phyloP scores from a whole-genome alignment of 92 coral and sea anemone species.

The Blastomussa wellsi region DNA sequence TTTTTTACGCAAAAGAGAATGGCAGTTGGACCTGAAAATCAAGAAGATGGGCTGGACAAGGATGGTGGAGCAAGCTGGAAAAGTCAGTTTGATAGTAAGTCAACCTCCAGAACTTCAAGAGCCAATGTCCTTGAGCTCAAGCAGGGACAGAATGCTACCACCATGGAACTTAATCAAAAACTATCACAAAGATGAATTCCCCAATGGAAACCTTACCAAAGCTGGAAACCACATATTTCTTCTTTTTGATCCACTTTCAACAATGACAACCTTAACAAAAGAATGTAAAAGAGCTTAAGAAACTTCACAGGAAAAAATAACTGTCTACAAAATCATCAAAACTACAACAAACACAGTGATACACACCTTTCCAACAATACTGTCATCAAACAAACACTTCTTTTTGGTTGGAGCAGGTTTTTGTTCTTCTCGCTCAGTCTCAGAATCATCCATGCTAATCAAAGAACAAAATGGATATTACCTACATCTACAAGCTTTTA shows the following conservation, averaged over 20 bases:
- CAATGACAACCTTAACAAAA: slow-evolving; percentile 71
- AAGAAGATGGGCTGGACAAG: background rate
- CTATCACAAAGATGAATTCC: no score
- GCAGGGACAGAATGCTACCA: no score
- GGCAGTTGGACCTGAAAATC: background rate
- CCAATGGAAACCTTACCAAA: slow-evolving; percentile 64
- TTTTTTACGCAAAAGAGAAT: background rate
- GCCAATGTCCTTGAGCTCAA: no score
- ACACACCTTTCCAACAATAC: slow-evolving; percentile 86
- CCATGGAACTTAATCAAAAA: no score
- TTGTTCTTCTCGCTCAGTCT: slow-evolving; percentile 71
- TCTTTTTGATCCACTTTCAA: slow-evolving; percentile 78
- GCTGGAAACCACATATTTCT: slow-evolving; percentile 91
- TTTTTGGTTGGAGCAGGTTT: slow-evolving; percentile 70
- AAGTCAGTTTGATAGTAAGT: background rate
- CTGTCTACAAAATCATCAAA: background rate
- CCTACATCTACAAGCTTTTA: no score
- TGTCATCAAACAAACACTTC: slow-evolving; percentile 85
- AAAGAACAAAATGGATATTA: background rate
- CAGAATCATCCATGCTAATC: slow-evolving; percentile 77
- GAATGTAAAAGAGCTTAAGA: background rate
- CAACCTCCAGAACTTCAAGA: background rate
- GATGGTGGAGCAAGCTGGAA: background rate
- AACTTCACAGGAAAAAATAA: background rate
- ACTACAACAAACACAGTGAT: background rate